phyloP scores from a whole-genome alignment of 2,113 vertebrate genomes.

The Leptosomus discolor region DNA sequence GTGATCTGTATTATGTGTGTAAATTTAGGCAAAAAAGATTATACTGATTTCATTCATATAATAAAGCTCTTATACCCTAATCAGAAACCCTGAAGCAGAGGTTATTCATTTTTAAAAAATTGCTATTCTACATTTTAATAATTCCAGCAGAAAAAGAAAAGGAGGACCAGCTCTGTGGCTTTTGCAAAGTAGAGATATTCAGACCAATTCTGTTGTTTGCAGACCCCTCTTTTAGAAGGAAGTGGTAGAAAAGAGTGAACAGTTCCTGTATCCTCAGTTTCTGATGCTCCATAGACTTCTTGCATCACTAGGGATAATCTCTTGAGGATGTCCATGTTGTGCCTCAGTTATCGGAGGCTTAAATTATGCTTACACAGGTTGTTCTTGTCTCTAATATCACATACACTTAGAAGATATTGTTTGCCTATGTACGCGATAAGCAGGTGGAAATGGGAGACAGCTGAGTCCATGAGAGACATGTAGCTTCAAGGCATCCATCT shows the following conservation, averaged over 20 bases:
- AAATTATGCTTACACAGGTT: neutral
- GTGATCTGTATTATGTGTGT: neutral
- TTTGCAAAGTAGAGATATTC: neutral
- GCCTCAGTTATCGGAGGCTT: neutral
- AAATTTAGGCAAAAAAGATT: neutral
- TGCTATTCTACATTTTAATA: neutral
- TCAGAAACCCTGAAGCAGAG: neutral
- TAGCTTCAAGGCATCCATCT: neutral
- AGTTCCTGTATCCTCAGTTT: neutral
- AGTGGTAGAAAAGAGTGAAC: neutral
- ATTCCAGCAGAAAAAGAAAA: neutral
- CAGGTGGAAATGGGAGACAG: neutral
- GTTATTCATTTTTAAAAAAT: neutral
- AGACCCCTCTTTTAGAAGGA: neutral
- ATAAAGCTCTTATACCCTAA: neutral
- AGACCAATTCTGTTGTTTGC: neutral
- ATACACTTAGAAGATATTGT: neutral
- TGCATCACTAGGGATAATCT: neutral
- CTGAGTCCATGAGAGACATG: rapidly evolving
- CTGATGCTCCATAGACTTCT: rapidly evolving
- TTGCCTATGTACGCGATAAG: rapidly evolving
- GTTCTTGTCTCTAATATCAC: neutral
- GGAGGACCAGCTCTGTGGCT: neutral
- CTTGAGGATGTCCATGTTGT: neutral
- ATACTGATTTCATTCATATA: neutral